These are phyloP conservation scores for Phengaris arion DNA, from an alignment of 2,888 invertebrate genomes.

Conservation along the genomic window DNA sequence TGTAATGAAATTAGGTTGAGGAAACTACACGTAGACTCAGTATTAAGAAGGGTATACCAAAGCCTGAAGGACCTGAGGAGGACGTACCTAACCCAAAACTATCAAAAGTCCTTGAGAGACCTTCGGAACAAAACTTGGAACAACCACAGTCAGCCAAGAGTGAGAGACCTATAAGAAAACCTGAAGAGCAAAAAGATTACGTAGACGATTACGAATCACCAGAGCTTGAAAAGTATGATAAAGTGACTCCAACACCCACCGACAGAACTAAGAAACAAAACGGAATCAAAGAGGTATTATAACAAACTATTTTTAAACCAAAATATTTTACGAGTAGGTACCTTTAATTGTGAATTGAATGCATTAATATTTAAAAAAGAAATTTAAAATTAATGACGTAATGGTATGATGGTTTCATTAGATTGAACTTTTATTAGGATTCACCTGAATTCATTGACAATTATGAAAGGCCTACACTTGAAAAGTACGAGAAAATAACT, in stretches of 20 bases:
- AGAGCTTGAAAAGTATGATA: slow-evolving; percentile 84
- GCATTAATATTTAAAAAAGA: too few relatives aligned
- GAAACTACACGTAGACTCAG: slow-evolving; percentile 63
- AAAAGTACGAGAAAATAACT: slow-evolving; percentile 81
- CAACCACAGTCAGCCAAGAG: slow-evolving; percentile 65
- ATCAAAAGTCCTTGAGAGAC: slow-evolving; percentile 62
- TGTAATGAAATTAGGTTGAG: slow-evolving; percentile 51
- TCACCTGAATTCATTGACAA: slow-evolving; percentile 81
- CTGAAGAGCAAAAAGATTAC: slow-evolving; percentile 73
- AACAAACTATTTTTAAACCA: neutral
- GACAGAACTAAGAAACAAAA: slow-evolving; percentile 71
- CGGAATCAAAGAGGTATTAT: slow-evolving; percentile 64
- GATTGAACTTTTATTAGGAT: slow-evolving; percentile 49
- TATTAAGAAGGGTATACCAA: slow-evolving; percentile 67
- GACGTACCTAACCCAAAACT: slow-evolving; percentile 68
- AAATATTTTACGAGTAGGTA: neutral
- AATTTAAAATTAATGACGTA: slow-evolving; percentile 1
- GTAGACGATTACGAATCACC: slow-evolving; percentile 87
- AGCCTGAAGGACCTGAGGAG: slow-evolving; percentile 68
- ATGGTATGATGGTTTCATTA: slow-evolving; percentile 51
- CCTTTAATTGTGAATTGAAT: too few relatives aligned
- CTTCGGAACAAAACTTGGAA: slow-evolving; percentile 58
- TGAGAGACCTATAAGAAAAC: slow-evolving; percentile 64
- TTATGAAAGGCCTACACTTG: slow-evolving; percentile 85
- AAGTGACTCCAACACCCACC: slow-evolving; percentile 67